Evolutionary conservation across 37 sponge, comb jelly and placozoan genomes (phyloP).

Genomic region (Sycon ciliatum): DNA sequence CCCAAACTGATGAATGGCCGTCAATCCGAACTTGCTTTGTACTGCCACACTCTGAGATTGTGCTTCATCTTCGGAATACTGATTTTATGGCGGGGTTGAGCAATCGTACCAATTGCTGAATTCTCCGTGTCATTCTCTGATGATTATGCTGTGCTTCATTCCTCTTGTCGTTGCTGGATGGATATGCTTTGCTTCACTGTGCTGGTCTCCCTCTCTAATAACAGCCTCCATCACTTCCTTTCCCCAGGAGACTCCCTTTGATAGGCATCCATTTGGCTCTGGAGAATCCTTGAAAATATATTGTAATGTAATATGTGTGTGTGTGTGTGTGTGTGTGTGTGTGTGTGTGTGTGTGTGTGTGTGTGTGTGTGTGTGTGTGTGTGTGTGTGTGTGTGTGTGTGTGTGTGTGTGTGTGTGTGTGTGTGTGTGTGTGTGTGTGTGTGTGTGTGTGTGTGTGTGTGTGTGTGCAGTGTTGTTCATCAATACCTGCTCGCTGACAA

Average conservation of each 20-base stretch:
- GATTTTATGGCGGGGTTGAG: too few species aligned
- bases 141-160: background rate
- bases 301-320: too few species aligned
- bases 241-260: too few species aligned
- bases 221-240: background rate
- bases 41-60: too few species aligned
- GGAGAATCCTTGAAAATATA: too few species aligned
- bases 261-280: too few species aligned
- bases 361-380: slow-evolving; percentile 27
- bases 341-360: slow-evolving; percentile 22
- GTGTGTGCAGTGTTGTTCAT: slow-evolving; percentile 55
- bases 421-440: background rate
- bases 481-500: slow-evolving; percentile 88
- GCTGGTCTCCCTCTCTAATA: background rate
- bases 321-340: background rate
- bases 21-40: too few species aligned
- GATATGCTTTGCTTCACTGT: background rate
- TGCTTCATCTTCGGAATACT: too few species aligned
- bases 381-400: slow-evolving; percentile 29
- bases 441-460: background rate
- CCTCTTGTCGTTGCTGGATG: background rate
- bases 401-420: slow-evolving; percentile 1
- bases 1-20: too few species aligned
- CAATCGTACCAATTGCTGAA: too few species aligned
- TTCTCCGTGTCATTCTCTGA: background rate